Evolutionary conservation across 1,140 invertebrate genomes (phyloP).

Genomic region (Dufourea novaeangliae): DNA sequence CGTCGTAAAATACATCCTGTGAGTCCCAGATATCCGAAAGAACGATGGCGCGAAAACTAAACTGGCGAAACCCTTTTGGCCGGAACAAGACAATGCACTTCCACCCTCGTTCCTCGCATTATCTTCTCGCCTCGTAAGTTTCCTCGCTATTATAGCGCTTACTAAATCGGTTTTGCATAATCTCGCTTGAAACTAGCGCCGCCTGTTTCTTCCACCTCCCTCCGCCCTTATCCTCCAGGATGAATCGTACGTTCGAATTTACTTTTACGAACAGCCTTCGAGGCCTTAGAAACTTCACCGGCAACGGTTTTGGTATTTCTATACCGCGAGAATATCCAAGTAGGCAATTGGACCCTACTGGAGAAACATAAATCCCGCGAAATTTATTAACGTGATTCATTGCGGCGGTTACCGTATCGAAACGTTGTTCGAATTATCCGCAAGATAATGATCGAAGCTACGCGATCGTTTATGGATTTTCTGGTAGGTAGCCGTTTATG

Average conservation of each 20-base stretch:
- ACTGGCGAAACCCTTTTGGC: constrained; percentile 48
- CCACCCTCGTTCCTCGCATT: constrained; percentile 52
- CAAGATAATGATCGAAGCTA: too few relatives aligned
- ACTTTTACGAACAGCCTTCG: constrained; percentile 15
- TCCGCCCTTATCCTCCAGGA: constrained; percentile 18
- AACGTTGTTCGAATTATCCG: too few relatives aligned
- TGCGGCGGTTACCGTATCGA: background rate
- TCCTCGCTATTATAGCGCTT: constrained; percentile 61
- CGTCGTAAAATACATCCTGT: constrained; percentile 12
- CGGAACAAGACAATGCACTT: constrained; percentile 68
- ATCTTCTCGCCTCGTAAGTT: constrained; percentile 56
- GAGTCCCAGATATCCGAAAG: constrained; percentile 25
- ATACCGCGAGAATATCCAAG: background rate
- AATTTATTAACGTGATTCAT: background rate
- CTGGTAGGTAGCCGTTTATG: too few relatives aligned
- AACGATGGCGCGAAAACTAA: constrained; percentile 54
- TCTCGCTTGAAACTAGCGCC: constrained; percentile 52
- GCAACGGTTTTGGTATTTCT: background rate
- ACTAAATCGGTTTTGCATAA: constrained; percentile 68
- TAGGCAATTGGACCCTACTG: too few relatives aligned
- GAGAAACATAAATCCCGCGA: background rate
- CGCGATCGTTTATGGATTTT: too few relatives aligned
- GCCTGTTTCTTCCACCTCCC: too few relatives aligned
- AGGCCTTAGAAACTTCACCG: background rate
- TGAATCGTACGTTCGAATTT: constrained; percentile 60